phyloP scores from a whole-genome alignment of 2,888 invertebrate genomes.

The Limnephilus marmoratus region DNA sequence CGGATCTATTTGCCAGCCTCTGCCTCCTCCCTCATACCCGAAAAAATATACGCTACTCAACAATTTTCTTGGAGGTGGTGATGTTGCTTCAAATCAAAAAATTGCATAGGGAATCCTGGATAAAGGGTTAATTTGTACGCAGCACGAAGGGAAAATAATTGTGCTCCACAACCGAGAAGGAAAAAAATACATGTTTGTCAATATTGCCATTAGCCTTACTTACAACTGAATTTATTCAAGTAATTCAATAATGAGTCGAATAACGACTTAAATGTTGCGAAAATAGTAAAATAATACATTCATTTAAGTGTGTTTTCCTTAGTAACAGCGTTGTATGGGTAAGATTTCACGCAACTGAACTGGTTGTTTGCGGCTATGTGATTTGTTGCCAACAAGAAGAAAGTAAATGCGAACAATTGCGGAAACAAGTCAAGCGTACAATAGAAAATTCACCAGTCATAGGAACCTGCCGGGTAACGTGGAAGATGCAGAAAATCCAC shows the following conservation, averaged over 20 bases:
- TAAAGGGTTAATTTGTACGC: too few relatives aligned
- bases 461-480: not conserved
- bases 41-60: too few relatives aligned
- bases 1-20: too few relatives aligned
- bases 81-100: too few relatives aligned
- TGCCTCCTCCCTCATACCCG: too few relatives aligned
- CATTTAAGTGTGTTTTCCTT: not conserved
- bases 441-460: not conserved
- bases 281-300: not conserved
- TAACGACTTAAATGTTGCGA: not conserved
- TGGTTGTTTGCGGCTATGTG: not conserved
- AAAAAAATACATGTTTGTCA: too few relatives aligned
- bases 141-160: too few relatives aligned
- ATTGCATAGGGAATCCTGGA: too few relatives aligned
- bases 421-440: not conserved
- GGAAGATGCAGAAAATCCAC: not conserved
- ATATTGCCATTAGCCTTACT: too few relatives aligned
- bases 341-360: not conserved
- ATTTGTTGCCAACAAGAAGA: not conserved
- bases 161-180: too few relatives aligned
- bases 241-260: not conserved
- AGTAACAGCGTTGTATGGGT: not conserved
- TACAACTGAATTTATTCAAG: not conserved
- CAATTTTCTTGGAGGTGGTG: too few relatives aligned
- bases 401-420: slow-evolving; percentile 2